Conservation (phyloP, 2,888 invertebrate species). For the Dolomedes plantarius region DNA sequence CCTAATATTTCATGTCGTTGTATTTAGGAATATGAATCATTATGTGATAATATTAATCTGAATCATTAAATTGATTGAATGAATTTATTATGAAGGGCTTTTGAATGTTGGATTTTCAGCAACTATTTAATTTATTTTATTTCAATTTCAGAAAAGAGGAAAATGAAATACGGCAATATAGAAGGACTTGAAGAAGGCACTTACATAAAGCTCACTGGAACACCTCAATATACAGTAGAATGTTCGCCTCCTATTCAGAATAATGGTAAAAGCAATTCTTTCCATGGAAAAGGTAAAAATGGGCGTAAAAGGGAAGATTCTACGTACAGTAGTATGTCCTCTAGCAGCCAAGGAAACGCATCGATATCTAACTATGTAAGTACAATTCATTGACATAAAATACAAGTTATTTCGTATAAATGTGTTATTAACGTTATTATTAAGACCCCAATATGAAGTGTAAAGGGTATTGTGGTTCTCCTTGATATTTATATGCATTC, state of each 20-base stretch:
- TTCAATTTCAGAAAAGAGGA: constrained; percentile 52
- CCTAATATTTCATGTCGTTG: too few species aligned
- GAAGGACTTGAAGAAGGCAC: constrained; percentile 56
- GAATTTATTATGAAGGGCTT: too few species aligned
- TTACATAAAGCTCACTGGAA: constrained; percentile 53
- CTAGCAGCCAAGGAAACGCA: constrained; percentile 72
- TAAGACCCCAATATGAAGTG: too few species aligned
- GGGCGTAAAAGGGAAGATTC: constrained; percentile 70
- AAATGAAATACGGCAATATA: constrained; percentile 50
- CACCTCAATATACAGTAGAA: constrained; percentile 64
- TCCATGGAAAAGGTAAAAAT: constrained; percentile 30
- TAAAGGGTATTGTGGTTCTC: too few species aligned
- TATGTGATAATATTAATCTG: too few species aligned
- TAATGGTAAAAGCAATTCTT: constrained; percentile 40
- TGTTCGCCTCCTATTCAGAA: constrained; percentile 53
- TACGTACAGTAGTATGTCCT: constrained; percentile 73
- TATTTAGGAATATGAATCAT: too few species aligned
- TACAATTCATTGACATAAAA: not conserved
- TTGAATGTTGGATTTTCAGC: too few species aligned
- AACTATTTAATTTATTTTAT: too few species aligned
- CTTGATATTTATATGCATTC: too few species aligned
- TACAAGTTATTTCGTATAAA: too few species aligned
- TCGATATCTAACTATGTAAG: constrained; percentile 70
- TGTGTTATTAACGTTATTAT: too few species aligned
- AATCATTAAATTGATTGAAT: too few species aligned